Evolutionary conservation across 2,888 invertebrate genomes (phyloP).

Genomic region (Cheilosia pagana): DNA sequence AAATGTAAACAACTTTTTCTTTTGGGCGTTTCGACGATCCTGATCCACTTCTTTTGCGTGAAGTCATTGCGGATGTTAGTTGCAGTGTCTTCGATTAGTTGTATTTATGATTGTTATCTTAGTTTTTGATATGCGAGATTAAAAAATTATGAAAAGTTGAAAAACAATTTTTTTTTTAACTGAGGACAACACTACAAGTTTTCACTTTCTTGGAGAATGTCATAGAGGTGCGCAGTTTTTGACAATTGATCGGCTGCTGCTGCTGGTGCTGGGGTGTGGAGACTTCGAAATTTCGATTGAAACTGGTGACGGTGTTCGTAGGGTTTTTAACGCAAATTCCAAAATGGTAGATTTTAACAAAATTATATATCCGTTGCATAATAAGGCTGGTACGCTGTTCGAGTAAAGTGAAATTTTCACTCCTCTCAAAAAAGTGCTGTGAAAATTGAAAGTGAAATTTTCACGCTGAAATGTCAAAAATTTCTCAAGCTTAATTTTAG

Average conservation of each 20-base stretch:
- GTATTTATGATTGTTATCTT: not conserved
- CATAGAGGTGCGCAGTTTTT: constrained; percentile 49
- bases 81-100: not conserved
- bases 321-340: no score
- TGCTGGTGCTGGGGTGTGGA: not conserved
- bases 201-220: constrained; percentile 42
- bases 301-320: constrained; percentile 27
- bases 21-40: constrained; percentile 94
- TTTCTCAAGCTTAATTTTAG: no score
- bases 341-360: no score
- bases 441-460: no score
- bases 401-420: no score
- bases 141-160: constrained; percentile 26
- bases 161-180: constrained; percentile 49
- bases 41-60: constrained; percentile 92
- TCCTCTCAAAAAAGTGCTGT: no score
- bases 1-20: constrained; percentile 94
- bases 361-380: no score
- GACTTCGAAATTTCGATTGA: constrained; percentile 28
- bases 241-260: constrained; percentile 51
- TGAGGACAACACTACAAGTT: constrained; percentile 51
- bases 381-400: no score
- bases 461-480: no score
- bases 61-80: constrained; percentile 83
- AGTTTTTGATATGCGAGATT: constrained; percentile 19